These are phyloP conservation scores for Scaptomyza parva DNA, from an alignment of 2,888 invertebrate species.

Conservation along the genomic window DNA sequence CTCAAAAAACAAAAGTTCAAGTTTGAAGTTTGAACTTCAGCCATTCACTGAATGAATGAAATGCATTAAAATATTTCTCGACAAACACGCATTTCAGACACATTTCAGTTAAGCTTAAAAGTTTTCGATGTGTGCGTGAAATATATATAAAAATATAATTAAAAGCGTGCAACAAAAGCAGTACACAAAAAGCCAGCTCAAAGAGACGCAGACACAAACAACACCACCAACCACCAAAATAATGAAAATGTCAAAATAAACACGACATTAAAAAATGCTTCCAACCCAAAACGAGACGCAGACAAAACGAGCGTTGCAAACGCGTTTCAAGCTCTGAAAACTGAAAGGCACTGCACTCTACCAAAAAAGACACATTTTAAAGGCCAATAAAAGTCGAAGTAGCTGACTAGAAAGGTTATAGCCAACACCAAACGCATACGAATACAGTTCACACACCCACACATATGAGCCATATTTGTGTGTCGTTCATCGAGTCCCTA, in stretches of 20 bases:
- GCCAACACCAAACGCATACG: constrained; percentile 22
- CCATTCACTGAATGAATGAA: constrained; percentile 19
- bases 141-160: constrained; percentile 60
- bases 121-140: constrained; percentile 53
- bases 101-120: constrained; percentile 39
- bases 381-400: constrained; percentile 75
- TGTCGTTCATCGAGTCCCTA: constrained; percentile 29
- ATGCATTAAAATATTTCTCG: constrained; percentile 29
- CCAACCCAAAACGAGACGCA: constrained; percentile 14
- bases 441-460: neutral
- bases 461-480: constrained; percentile 19
- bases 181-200: constrained; percentile 46
- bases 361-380: constrained; percentile 58
- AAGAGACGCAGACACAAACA: constrained; percentile 46
- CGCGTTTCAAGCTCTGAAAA: constrained; percentile 8
- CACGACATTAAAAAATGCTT: constrained; percentile 76
- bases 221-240: constrained; percentile 61
- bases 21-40: constrained; percentile 44
- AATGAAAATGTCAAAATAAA: constrained; percentile 83
- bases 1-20: constrained; percentile 45
- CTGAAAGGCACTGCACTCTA: constrained; percentile 60
- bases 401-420: constrained; percentile 59
- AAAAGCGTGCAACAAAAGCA: constrained; percentile 50
- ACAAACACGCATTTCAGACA: constrained; percentile 47
- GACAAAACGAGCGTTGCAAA: constrained; percentile 30